phyloP scores from a whole-genome alignment of 2,113 vertebrate species.

The Notothenia coriiceps region DNA sequence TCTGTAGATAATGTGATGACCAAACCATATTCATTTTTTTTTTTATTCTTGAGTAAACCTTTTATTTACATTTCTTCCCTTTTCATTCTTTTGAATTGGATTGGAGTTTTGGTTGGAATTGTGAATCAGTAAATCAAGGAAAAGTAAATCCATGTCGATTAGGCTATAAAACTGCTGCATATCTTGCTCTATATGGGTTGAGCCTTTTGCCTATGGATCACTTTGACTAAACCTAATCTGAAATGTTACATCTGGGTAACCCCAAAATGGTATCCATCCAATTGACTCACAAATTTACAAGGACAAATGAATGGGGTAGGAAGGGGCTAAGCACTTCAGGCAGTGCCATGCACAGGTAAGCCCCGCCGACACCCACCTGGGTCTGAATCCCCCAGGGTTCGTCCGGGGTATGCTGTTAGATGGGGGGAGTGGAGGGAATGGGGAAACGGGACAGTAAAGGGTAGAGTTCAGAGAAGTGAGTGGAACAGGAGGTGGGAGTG shows the following conservation, averaged over 20 bases:
- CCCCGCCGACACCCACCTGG: slow-evolving; percentile 91
- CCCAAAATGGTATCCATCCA: slow-evolving; percentile 16
- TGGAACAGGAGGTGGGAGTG: slow-evolving; percentile 54
- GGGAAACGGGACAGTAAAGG: slow-evolving; percentile 54
- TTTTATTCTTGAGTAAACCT: not conserved
- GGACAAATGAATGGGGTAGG: slow-evolving; percentile 50
- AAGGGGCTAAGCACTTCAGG: slow-evolving; percentile 75
- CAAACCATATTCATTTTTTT: not conserved
- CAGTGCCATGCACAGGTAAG: slow-evolving; percentile 85
- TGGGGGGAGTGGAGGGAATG: slow-evolving; percentile 77
- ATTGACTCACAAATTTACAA: slow-evolving; percentile 21
- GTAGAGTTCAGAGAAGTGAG: slow-evolving; percentile 60
- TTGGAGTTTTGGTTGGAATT: not conserved
- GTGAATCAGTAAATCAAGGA: not conserved
- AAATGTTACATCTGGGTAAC: not conserved
- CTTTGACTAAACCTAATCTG: slow-evolving; percentile 11
- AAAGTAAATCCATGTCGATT: not conserved
- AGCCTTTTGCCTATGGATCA: slow-evolving; percentile 21
- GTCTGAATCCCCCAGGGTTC: slow-evolving; percentile 91
- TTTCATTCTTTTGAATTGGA: slow-evolving; percentile 36
- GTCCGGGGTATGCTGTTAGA: slow-evolving; percentile 94
- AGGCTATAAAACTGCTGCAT: not conserved
- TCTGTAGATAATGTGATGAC: not conserved
- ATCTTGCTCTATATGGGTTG: slow-evolving; percentile 7
- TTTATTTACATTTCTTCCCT: slow-evolving; percentile 46